Percentiles rank a stretch among this genome's conserved stretches.
Evolutionary conservation across 2,797 vertebrate genomes (phyloP).

Genomic region (Otolemur crassicaudatus): DNA sequence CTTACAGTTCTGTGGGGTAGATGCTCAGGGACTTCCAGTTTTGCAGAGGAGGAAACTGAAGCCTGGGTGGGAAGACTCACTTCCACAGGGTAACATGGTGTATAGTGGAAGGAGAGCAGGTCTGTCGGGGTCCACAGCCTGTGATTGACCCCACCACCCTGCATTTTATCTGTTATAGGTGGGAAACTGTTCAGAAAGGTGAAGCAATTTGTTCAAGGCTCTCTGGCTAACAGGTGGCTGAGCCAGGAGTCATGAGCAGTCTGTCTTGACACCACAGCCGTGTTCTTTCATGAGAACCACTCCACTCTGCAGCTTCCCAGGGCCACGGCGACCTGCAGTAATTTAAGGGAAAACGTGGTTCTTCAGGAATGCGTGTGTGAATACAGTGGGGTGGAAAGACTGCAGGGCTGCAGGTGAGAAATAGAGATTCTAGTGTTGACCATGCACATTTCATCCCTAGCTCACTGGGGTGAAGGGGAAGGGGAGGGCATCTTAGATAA

Average conservation of each 20-base stretch:
- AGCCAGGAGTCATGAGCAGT: neutral
- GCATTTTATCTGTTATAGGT: neutral
- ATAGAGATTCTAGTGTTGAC: neutral
- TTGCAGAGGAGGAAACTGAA: neutral
- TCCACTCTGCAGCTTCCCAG: neutral
- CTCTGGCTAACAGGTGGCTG: neutral
- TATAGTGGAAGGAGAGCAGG: neutral
- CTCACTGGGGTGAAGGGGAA: fast-evolving
- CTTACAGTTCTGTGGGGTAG: neutral
- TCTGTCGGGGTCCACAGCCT: neutral
- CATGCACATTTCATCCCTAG: too few species aligned
- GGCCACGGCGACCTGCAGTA: neutral
- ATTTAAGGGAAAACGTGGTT: neutral
- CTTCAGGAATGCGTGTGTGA: neutral
- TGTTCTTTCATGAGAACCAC: neutral
- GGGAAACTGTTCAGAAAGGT: neutral
- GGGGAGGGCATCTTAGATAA: neutral
- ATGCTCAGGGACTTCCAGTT: neutral
- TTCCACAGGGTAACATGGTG: neutral
- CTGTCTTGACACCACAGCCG: neutral
- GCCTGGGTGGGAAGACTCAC: neutral
- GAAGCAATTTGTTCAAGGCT: neutral
- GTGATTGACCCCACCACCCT: neutral
- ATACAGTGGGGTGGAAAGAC: neutral
- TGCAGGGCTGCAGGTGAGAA: neutral